These are phyloP conservation scores for Xerus rutilus DNA, from an alignment of 2,797 vertebrate genomes.

Conservation along the genomic window DNA sequence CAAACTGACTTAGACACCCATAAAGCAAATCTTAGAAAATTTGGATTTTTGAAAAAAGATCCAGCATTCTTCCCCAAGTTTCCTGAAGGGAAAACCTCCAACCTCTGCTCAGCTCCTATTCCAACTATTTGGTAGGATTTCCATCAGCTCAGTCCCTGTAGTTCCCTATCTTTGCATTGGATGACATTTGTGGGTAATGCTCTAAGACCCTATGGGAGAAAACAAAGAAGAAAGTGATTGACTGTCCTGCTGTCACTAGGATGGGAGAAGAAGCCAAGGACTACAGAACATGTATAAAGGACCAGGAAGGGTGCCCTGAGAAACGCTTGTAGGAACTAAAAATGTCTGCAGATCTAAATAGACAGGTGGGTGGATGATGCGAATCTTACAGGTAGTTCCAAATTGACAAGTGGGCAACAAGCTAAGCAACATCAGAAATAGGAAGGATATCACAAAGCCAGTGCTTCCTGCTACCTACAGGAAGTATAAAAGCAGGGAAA, in stretches of 20 bases:
- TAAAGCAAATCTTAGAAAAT: background rate
- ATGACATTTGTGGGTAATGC: background rate
- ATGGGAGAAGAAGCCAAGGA: background rate
- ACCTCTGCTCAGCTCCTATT: background rate
- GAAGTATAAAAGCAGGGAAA: background rate
- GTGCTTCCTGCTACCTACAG: background rate
- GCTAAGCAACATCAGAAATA: background rate
- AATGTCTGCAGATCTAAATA: background rate
- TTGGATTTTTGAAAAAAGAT: background rate
- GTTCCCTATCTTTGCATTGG: background rate
- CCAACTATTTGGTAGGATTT: background rate
- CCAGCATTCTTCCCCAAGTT: background rate
- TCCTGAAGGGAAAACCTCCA: background rate
- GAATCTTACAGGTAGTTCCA: background rate
- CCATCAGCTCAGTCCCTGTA: rapidly evolving
- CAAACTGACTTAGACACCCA: background rate
- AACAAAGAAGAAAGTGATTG: background rate
- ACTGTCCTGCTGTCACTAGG: rapidly evolving
- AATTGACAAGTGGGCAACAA: background rate
- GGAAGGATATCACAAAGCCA: background rate
- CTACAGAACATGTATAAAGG: background rate
- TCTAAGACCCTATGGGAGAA: background rate
- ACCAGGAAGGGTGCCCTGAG: background rate
- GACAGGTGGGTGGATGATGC: background rate
- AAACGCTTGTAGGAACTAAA: background rate